Base-by-base conservation (phyloP, 2,113 vertebrate genomes). In the Nipponia nippon region DNA sequence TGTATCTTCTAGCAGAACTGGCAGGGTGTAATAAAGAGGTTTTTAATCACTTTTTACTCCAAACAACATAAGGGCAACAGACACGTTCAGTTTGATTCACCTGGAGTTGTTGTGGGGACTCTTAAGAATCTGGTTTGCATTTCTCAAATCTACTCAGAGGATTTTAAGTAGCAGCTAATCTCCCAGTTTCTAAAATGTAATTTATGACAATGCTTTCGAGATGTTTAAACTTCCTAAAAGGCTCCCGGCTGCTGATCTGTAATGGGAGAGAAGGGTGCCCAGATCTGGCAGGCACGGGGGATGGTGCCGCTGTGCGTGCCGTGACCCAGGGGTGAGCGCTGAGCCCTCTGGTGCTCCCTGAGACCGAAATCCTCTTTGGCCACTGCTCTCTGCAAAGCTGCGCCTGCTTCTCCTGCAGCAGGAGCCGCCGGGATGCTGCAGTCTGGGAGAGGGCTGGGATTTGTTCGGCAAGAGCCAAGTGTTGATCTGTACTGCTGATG, bases 241-340 rank as follows among this genome's bases (percentile, higher is more conserved):
- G 62, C 62, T 83, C 27, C 49, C 29, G 59, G 22, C n/a, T 63
- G 55, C 61, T 5, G 22, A 9, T n/a, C 32, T 1, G 1, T 15
- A 21, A n/a, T 4, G 0, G 2, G 61, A 67, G 79, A n/a, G 71
- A 27, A 50, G 21, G 73, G 46, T 67, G 62, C 67, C 38, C 56
- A 20, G 62, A 10, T 16, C 30, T 11, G 56, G 44, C 50, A 26
- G 72, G 52, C 63, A 44, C 0, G 0, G 50, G 49, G 46, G 38
- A 11, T 1, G 4, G 29, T 18, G 84, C 23, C 0, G 3, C 7
- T 17, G 55, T 7, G 23, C 1, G 2, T 72, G 85, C 16, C 6
- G 6, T 5, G 11, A 50, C 10, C 16, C 26, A 3, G 50, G 56
- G 77, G 32, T 0, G 9, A 52, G 87, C 0, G 1, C 65, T 29